These are phyloP conservation scores for Drosophila aldrichi DNA, from an alignment of 2,888 invertebrate genomes.

Conservation along the genomic window DNA sequence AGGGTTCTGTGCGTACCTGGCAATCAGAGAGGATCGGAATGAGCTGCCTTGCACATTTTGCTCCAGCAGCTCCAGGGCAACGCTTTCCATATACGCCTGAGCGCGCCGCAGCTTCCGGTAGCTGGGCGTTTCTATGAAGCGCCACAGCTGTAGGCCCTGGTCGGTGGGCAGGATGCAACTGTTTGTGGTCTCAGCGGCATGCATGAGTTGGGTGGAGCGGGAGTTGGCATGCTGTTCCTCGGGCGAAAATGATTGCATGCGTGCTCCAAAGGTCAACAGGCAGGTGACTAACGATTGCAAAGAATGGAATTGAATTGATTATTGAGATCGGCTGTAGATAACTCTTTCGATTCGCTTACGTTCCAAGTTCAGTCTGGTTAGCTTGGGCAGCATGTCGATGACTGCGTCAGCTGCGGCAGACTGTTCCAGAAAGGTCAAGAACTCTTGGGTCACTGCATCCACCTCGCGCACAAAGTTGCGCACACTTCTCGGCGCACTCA, in stretches of 20 bases:
- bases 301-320: background rate
- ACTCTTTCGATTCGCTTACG: constrained; percentile 86
- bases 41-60: constrained; percentile 85
- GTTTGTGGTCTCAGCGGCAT: constrained; percentile 91
- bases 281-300: constrained; percentile 88
- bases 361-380: constrained; percentile 90
- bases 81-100: constrained; percentile 90
- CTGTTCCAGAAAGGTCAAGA: constrained; percentile 87
- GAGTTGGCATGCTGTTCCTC: constrained; percentile 88
- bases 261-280: constrained; percentile 89
- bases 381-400: constrained; percentile 89
- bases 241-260: constrained; percentile 89
- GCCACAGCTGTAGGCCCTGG: constrained; percentile 87
- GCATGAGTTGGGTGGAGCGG: constrained; percentile 89
- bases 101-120: constrained; percentile 89
- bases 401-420: constrained; percentile 57
- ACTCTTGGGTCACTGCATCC: constrained; percentile 89
- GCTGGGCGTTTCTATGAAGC: constrained; percentile 89
- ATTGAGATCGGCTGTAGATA: background rate
- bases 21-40: constrained; percentile 87
- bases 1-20: constrained; percentile 89
- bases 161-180: constrained; percentile 85
- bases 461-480: constrained; percentile 88
- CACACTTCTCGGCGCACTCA: constrained; percentile 91
- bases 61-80: constrained; percentile 89